phyloP scores from a whole-genome alignment of 2,888 invertebrate species.

The Ormyrus labotus region DNA sequence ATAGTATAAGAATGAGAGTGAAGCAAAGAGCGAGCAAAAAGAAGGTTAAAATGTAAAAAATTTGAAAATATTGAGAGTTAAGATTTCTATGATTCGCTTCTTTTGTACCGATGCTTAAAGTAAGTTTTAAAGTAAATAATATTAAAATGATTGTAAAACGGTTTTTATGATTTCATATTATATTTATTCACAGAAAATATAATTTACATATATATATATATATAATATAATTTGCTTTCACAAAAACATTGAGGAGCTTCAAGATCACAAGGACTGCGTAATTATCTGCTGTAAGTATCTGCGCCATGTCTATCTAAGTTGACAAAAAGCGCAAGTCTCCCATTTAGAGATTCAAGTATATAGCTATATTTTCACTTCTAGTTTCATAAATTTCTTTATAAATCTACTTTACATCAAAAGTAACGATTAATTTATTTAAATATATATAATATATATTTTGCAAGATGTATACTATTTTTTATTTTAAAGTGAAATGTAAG shows the following conservation, averaged over 20 bases:
- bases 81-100: no score
- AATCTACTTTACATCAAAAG: constrained; percentile 13
- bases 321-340: neutral
- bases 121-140: constrained; percentile 14
- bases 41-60: no score
- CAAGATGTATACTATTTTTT: neutral
- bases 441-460: neutral
- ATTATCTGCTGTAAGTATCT: neutral
- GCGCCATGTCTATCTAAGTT: neutral
- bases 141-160: constrained; percentile 37
- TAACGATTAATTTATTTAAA: constrained; percentile 9
- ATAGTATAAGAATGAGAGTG: no score
- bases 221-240: constrained; percentile 10
- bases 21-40: no score
- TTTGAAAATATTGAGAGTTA: no score
- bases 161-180: neutral
- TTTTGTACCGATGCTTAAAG: no score
- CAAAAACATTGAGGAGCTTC: constrained; percentile 38
- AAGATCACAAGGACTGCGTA: constrained; percentile 32
- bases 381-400: neutral
- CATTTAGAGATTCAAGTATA: neutral
- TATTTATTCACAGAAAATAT: constrained; percentile 49
- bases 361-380: neutral
- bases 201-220: constrained; percentile 38
- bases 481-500: neutral